A percentile compares a stretch with the other conserved stretches of the same genome.
Evolutionary conservation across 2,888 invertebrate genomes (phyloP).

Genomic region (Carabus problematicus): DNA sequence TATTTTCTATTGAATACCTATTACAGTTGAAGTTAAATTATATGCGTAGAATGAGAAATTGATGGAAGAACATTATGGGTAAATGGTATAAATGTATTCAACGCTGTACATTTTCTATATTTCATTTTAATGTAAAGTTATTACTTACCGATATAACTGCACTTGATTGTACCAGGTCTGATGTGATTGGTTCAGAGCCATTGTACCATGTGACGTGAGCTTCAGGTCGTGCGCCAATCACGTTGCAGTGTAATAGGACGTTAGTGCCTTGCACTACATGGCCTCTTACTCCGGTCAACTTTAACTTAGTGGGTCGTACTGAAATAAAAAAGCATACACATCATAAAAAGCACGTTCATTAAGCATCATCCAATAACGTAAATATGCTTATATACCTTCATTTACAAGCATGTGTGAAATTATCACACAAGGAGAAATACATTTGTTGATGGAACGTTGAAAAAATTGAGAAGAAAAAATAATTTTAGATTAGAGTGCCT

Average conservation of each 20-base stretch:
- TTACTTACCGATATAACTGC: slow-evolving; percentile 33
- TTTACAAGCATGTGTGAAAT: neutral
- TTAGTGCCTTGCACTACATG: slow-evolving; percentile 83
- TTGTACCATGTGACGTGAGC: slow-evolving; percentile 88
- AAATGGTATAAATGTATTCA: too few relatives aligned
- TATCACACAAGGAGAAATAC: neutral
- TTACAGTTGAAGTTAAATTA: too few relatives aligned
- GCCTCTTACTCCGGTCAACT: slow-evolving; percentile 76
- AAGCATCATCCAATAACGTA: neutral
- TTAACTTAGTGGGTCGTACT: slow-evolving; percentile 84
- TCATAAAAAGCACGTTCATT: slow-evolving; percentile 1
- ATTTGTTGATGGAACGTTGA: too few relatives aligned
- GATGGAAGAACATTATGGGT: too few relatives aligned
- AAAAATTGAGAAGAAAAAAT: too few relatives aligned
- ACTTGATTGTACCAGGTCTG: slow-evolving; percentile 29
- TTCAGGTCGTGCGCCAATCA: slow-evolving; percentile 82
- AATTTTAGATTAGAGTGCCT: too few relatives aligned
- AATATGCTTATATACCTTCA: neutral
- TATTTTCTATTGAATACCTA: too few relatives aligned
- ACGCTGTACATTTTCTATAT: too few relatives aligned
- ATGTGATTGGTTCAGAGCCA: slow-evolving; percentile 64
- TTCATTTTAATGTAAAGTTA: too few relatives aligned
- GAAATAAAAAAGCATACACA: slow-evolving; percentile 53
- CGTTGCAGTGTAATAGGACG: slow-evolving; percentile 79
- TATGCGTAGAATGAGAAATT: too few relatives aligned